These are phyloP conservation scores for Morpho helenor DNA, from an alignment of 2,888 invertebrate genomes.

Conservation along the genomic window DNA sequence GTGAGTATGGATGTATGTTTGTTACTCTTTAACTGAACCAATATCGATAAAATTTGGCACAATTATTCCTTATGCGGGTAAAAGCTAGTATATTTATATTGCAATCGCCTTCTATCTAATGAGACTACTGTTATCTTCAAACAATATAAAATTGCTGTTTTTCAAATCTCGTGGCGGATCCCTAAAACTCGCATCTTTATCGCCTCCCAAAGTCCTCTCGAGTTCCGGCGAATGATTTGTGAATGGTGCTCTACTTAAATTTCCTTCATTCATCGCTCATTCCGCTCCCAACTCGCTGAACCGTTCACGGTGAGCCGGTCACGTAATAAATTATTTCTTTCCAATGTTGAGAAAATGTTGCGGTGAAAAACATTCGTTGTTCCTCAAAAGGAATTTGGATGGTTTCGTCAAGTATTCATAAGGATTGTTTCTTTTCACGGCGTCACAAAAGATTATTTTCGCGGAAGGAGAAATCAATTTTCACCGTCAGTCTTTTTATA, in stretches of 20 bases:
- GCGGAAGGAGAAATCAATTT: not conserved
- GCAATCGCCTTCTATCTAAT: no score
- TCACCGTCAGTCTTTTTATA: no score
- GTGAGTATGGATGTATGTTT: no score
- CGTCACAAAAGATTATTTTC: conserved; percentile 7
- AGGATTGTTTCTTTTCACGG: conserved; percentile 8
- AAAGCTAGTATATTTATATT: no score
- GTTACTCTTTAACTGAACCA: no score
- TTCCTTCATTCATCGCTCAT: conserved; percentile 19
- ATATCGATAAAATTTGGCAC: no score
- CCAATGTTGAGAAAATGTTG: conserved; percentile 5
- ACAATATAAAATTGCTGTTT: not conserved
- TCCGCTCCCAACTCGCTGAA: conserved; percentile 15
- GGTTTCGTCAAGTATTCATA: conserved; percentile 12
- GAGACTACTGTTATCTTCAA: no score
- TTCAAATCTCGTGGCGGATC: not conserved
- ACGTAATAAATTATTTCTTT: conserved; percentile 37
- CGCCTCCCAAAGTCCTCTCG: conserved; percentile 24
- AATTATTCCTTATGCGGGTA: no score
- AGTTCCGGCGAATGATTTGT: conserved; percentile 29
- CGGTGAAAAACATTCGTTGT: conserved; percentile 16
- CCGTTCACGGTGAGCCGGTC: conserved; percentile 27
- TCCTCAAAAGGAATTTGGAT: conserved; percentile 12
- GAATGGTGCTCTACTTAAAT: conserved; percentile 25
- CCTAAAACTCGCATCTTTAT: conserved; percentile 27